A percentile compares a stretch with the other conserved stretches of the same genome.
Conservation (phyloP, 2,113 vertebrate genomes). For the Misgurnus mizolepis region DNA sequence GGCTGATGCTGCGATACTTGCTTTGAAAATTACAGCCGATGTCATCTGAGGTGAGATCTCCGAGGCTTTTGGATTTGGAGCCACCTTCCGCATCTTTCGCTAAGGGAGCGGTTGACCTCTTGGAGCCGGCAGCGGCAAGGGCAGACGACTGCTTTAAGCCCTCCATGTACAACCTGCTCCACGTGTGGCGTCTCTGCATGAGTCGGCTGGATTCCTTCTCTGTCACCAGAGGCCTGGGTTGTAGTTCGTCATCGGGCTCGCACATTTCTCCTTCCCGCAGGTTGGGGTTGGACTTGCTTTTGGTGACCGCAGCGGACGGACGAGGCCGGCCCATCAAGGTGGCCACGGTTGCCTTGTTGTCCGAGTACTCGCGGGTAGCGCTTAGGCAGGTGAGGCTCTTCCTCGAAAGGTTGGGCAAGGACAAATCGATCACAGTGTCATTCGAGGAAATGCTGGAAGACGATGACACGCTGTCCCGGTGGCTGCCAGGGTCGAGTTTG, state of each 20-base stretch:
- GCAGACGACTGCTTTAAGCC: slow-evolving; percentile 77
- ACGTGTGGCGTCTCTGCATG: slow-evolving; percentile 78
- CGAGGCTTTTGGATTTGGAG: slow-evolving; percentile 91
- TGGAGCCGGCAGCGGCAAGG: slow-evolving; percentile 37
- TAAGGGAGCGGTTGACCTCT: slow-evolving; percentile 56
- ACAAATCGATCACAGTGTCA: slow-evolving; percentile 91
- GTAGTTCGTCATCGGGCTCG: slow-evolving; percentile 61
- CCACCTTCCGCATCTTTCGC: slow-evolving; percentile 41
- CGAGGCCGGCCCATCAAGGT: slow-evolving; percentile 53
- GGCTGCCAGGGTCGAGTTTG: slow-evolving; percentile 80
- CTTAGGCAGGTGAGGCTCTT: slow-evolving; percentile 76
- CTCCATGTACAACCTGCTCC: slow-evolving; percentile 84
- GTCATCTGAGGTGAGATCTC: slow-evolving; percentile 91
- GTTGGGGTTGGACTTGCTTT: slow-evolving; percentile 94
- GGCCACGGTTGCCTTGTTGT: slow-evolving; percentile 29
- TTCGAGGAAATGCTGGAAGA: slow-evolving; percentile 93
- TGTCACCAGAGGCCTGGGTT: slow-evolving; percentile 69
- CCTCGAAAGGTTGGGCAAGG: slow-evolving; percentile 81
- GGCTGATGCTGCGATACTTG: slow-evolving; percentile 87
- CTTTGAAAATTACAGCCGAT: slow-evolving; percentile 83
- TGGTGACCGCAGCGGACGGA: slow-evolving; percentile 69
- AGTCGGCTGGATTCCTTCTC: slow-evolving; percentile 57
- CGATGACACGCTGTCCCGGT: slow-evolving; percentile 87
- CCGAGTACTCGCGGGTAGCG: slow-evolving; percentile 51
- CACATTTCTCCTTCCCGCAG: slow-evolving; percentile 66